Evolutionary conservation across 2,113 vertebrate genomes (phyloP).

Genomic region (Gymnorhina tibicen): DNA sequence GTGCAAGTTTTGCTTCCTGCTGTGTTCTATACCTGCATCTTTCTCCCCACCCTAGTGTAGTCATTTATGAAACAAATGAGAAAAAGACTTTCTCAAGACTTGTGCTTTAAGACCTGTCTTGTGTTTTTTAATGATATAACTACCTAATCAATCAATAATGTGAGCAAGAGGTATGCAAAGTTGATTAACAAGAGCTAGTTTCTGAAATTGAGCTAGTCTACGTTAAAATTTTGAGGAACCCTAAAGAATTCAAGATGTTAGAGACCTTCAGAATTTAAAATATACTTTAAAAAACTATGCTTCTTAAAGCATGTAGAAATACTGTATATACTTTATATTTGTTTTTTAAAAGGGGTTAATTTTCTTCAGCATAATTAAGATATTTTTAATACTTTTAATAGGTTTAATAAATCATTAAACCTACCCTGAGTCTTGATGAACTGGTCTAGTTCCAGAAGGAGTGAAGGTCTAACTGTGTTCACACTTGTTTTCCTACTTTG

Average conservation of each 20-base stretch:
- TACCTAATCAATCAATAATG: background rate
- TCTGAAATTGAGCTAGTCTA: too few relatives aligned
- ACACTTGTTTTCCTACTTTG: background rate
- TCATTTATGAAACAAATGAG: background rate
- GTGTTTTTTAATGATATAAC: background rate
- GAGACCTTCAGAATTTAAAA: background rate
- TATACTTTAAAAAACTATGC: background rate
- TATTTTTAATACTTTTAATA: background rate
- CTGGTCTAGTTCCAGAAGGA: background rate
- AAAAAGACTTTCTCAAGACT: background rate
- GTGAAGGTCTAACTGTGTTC: background rate
- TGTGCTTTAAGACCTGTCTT: background rate
- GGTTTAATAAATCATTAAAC: background rate
- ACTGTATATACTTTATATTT: background rate
- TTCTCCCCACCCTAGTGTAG: background rate
- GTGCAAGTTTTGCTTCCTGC: background rate
- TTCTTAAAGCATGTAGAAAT: background rate
- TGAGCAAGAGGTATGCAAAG: background rate
- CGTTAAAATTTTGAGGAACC: background rate
- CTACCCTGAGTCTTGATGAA: background rate
- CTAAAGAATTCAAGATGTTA: background rate
- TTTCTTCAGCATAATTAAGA: background rate
- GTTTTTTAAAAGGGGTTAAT: background rate
- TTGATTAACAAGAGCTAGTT: accelerated
- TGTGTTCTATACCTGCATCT: background rate